Conservation (phyloP, 2,888 invertebrate genomes). For the Thymelicus sylvestris region DNA sequence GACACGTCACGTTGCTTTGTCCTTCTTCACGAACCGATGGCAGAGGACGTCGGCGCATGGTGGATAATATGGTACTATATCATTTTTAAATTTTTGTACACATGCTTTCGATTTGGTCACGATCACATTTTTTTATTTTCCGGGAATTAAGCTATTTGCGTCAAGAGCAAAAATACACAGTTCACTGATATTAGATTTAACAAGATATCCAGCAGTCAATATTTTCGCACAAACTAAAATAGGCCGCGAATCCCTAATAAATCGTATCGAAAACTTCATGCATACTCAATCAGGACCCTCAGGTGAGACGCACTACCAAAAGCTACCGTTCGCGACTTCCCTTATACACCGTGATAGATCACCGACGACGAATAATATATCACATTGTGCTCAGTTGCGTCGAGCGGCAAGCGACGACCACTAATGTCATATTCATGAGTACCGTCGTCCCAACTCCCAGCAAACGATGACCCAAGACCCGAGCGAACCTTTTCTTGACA, state of each 20-base stretch:
- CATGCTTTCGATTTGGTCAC: not conserved
- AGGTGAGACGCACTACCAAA: conserved; percentile 50
- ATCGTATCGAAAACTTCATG: conserved; percentile 49
- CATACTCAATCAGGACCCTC: conserved; percentile 58
- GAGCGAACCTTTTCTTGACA: conserved; percentile 59
- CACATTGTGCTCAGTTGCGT: conserved; percentile 59
- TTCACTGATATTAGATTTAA: not conserved
- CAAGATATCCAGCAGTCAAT: not conserved
- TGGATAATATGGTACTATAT: conserved; percentile 41
- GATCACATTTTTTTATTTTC: not conserved
- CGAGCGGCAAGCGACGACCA: conserved; percentile 48
- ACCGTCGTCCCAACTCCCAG: conserved; percentile 48
- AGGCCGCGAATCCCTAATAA: conserved; percentile 30
- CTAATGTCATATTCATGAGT: conserved; percentile 82
- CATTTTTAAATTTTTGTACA: conserved; percentile 19
- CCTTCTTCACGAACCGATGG: conserved; percentile 78
- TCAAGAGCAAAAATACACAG: no score
- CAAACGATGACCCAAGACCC: conserved; percentile 49
- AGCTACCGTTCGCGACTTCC: conserved; percentile 50
- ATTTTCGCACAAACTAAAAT: conserved; percentile 19
- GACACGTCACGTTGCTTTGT: conserved; percentile 49
- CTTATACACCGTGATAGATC: conserved; percentile 69
- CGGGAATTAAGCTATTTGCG: not conserved
- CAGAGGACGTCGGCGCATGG: conserved; percentile 78
- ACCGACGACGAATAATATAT: conserved; percentile 64